phyloP scores from a whole-genome alignment of 1,140 invertebrate genomes.

The Hylaeus anthracinus region DNA sequence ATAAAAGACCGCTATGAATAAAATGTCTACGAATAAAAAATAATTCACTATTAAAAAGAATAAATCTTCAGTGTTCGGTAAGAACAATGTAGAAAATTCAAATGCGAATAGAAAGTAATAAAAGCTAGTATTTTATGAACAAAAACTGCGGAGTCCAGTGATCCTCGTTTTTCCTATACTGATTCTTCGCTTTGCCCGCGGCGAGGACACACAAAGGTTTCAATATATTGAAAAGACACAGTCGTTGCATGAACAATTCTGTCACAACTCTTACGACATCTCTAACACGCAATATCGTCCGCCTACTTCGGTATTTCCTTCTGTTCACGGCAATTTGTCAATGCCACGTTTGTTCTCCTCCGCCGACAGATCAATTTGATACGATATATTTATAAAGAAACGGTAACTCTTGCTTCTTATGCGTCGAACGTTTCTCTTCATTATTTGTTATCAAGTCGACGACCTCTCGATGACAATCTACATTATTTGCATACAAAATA shows the following conservation, averaged over 20 bases:
- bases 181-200: neutral
- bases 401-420: neutral
- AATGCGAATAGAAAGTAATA: too few relatives aligned
- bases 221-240: neutral
- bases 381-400: conserved; percentile 20
- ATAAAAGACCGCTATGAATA: too few relatives aligned
- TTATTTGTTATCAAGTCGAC: neutral
- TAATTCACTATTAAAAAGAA: too few relatives aligned
- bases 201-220: neutral
- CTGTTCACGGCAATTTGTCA: conserved; percentile 38
- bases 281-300: conserved; percentile 13
- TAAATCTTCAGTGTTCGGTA: neutral
- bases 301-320: conserved; percentile 25
- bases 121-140: neutral
- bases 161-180: neutral
- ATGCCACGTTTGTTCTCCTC: conserved; percentile 1
- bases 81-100: neutral
- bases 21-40: too few relatives aligned
- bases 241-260: conserved; percentile 7
- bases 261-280: conserved; percentile 12
- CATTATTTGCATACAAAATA: neutral
- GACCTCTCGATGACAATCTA: neutral
- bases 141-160: neutral
- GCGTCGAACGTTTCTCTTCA: neutral
- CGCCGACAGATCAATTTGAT: conserved; percentile 25